Evolutionary conservation across 2,113 vertebrate genomes (phyloP), one percentile per base, ranked within the genome.

Genomic region (Danio rerio): DNA sequence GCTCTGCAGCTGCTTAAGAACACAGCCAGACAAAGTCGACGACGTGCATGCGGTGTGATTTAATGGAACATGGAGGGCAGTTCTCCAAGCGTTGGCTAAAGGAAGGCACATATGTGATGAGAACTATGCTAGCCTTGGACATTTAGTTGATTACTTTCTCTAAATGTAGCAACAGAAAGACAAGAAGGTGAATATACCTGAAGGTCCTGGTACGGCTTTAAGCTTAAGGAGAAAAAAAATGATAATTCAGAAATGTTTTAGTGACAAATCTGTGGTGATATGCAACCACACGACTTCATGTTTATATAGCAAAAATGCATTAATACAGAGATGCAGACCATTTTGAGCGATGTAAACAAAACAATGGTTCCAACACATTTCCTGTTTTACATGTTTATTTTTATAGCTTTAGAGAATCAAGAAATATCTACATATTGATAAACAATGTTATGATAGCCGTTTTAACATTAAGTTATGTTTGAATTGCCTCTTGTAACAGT

Each of bases 161-260:
- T 16, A 53, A 55, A 21, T 72, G 5, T 9, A 78, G n/a, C 5
- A 58, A 70, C 9, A 21, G 15, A 70, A 12, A 69, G 16, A 79
- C 9, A 43, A 45, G 55, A 50, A 43, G 0, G 13, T 18, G 6
- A 49, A 10, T 81, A 49, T 88, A 88, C 88, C 86, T 89, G 78
- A 62, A 62, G 66, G 55, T 85, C 81, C 72, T 69, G 10, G 31
- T 56, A 18, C 52, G 68, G 81, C 49, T 7, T 40, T 43, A 81
- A 75, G 72, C 76, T 86, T 82, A 12, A 77, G 56, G 69, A 78
- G 77, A 82, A 52, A 81, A 52, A 75, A 66, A 42, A 31, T n/a
- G n/a, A 31, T 77, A 12, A 77, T 21, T 50, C 3, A 59, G 52
- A 7, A 56, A 31, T 47, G 5, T 31, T 52, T 49, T 7, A 81